Conservation (phyloP, 2,797 vertebrate species). For the Schizopygopsis malacanthus region DNA sequence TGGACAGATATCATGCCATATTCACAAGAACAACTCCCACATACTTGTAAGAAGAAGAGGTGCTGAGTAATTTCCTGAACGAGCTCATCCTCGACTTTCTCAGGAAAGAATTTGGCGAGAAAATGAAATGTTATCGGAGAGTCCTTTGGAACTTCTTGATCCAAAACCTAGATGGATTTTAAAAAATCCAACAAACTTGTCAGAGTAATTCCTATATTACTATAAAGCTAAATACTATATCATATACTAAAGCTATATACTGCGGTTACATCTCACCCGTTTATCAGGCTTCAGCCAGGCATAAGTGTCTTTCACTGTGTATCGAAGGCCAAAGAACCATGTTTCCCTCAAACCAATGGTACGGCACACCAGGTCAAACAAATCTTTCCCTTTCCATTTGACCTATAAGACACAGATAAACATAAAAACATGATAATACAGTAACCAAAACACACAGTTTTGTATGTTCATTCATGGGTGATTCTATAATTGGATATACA, state of each 20-base stretch:
- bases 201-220: neutral
- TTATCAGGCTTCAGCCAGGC: conserved; percentile 93
- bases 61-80: conserved; percentile 96
- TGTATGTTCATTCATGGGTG: neutral
- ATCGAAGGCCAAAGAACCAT: conserved; percentile 94
- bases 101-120: conserved; percentile 93
- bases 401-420: conserved; percentile 74
- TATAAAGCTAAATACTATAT: too few species aligned
- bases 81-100: conserved; percentile 93
- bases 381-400: conserved; percentile 94
- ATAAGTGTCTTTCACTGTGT: conserved; percentile 88
- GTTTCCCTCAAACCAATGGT: conserved; percentile 92
- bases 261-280: conserved; percentile 75
- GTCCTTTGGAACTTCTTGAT: conserved; percentile 95
- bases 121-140: conserved; percentile 92
- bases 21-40: neutral
- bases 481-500: too few species aligned
- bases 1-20: neutral
- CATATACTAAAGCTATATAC: neutral
- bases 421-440: neutral
- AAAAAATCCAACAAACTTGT: neutral
- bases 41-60: conserved; percentile 95
- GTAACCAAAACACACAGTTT: neutral
- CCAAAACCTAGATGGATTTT: conserved; percentile 81
- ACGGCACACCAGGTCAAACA: conserved; percentile 92